These are phyloP conservation scores for Leguminivora glycinivorella DNA, from an alignment of 1,140 invertebrate species.

Conservation along the genomic window DNA sequence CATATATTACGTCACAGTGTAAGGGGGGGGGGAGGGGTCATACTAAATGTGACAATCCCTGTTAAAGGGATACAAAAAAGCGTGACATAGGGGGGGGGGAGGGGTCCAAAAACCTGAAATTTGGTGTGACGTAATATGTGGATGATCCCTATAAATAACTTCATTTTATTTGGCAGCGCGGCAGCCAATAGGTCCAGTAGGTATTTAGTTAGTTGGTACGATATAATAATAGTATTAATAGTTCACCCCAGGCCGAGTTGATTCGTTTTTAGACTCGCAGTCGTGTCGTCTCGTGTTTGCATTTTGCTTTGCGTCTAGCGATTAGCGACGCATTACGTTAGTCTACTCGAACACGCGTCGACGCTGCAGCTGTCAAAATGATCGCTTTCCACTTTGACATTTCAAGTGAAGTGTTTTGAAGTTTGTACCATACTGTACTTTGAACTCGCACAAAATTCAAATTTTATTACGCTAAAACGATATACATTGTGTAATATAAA, in stretches of 20 bases:
- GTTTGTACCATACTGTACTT: conserved; percentile 12
- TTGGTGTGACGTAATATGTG: too few relatives aligned
- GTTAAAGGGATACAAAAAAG: too few relatives aligned
- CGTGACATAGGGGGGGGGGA: too few relatives aligned
- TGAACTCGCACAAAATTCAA: conserved; percentile 21
- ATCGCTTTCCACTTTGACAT: conserved; percentile 12
- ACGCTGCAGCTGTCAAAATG: conserved; percentile 4
- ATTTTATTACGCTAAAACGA: not conserved
- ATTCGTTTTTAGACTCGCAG: not conserved
- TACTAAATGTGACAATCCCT: too few relatives aligned
- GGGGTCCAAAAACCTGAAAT: too few relatives aligned
- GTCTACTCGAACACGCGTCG: not conserved
- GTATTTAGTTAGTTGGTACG: not conserved
- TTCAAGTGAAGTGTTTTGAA: conserved; percentile 22
- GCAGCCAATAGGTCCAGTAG: not conserved
- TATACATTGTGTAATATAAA: not conserved
- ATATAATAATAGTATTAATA: conserved; percentile 20
- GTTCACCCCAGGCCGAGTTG: not conserved
- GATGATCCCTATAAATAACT: too few relatives aligned
- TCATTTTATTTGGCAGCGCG: not conserved
- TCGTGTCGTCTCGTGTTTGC: too few relatives aligned
- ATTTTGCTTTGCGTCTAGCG: not conserved
- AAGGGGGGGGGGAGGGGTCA: too few relatives aligned
- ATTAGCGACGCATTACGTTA: not conserved
- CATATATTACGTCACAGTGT: too few relatives aligned